These are phyloP conservation scores for Drosophila albomicans DNA, from an alignment of 1,140 invertebrate genomes.

Conservation along the genomic window DNA sequence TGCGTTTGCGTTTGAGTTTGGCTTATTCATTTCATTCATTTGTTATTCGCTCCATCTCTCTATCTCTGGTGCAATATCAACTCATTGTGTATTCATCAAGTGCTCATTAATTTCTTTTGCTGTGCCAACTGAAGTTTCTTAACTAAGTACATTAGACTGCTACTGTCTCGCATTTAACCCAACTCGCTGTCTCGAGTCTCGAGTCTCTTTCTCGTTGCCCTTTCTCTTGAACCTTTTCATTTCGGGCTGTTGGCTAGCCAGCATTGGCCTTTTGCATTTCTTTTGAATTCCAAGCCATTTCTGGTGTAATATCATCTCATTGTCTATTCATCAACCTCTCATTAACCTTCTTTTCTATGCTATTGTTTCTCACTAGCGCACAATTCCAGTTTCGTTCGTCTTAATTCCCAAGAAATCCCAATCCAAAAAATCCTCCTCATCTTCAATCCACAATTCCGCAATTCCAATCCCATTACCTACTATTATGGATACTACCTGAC, in stretches of 20 bases:
- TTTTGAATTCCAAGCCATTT: constrained; percentile 4
- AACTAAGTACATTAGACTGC: constrained; percentile 11
- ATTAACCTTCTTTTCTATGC: constrained; percentile 40
- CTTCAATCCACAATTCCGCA: constrained; percentile 3
- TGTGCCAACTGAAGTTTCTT: neutral
- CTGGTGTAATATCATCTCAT: constrained; percentile 42
- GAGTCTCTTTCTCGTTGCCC: neutral
- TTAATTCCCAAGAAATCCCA: neutral
- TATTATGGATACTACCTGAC: constrained; percentile 44
- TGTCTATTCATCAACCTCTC: constrained; percentile 47
- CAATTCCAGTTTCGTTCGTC: constrained; percentile 1
- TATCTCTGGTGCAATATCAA: neutral
- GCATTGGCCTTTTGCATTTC: constrained; percentile 4
- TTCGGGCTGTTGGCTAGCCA: neutral
- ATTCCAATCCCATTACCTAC: constrained; percentile 43
- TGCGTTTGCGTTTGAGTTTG: neutral
- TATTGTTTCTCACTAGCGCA: constrained; percentile 32
- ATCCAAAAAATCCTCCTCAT: neutral
- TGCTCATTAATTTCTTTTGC: constrained; percentile 24
- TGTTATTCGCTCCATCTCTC: neutral
- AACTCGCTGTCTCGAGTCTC: too few species aligned
- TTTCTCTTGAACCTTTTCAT: constrained; percentile 7
- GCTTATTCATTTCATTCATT: constrained; percentile 19
- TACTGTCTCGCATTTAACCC: neutral
- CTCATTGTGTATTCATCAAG: constrained; percentile 28